These are phyloP conservation scores for Typhlichthys subterraneus DNA, from an alignment of 2,797 vertebrate genomes.

Conservation along the genomic window DNA sequence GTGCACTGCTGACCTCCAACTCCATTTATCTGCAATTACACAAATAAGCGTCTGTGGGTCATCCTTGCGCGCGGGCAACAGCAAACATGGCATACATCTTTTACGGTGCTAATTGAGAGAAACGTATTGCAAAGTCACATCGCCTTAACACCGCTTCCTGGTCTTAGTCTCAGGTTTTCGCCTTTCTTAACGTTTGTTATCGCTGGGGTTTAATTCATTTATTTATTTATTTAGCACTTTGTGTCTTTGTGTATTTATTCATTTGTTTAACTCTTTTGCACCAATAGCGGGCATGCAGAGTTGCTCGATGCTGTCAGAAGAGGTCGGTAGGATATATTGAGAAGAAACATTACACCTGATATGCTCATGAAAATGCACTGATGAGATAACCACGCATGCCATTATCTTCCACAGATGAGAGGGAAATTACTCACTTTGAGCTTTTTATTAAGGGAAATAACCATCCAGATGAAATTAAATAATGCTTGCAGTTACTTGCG, in stretches of 20 bases:
- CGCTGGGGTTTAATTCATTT: slow-evolving; percentile 22
- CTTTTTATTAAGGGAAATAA: too few species aligned
- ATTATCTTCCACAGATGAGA: too few species aligned
- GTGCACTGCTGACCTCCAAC: slow-evolving; percentile 48
- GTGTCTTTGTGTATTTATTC: slow-evolving; percentile 27
- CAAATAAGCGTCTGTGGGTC: slow-evolving; percentile 55
- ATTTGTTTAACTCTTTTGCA: slow-evolving; percentile 26
- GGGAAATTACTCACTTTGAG: too few species aligned
- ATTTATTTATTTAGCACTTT: slow-evolving; percentile 27
- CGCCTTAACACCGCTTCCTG: slow-evolving; percentile 41
- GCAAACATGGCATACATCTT: slow-evolving; percentile 38
- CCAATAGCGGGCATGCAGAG: background rate
- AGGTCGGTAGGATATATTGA: background rate
- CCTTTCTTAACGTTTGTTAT: background rate
- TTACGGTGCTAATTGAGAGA: slow-evolving; percentile 53
- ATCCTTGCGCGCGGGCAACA: slow-evolving; percentile 40
- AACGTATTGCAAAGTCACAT: slow-evolving; percentile 52
- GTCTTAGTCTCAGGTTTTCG: slow-evolving; percentile 12
- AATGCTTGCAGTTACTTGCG: too few species aligned
- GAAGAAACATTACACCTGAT: background rate
- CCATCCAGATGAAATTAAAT: too few species aligned
- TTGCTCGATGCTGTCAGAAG: background rate
- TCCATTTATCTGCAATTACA: slow-evolving; percentile 55
- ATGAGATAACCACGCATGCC: too few species aligned
- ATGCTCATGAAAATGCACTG: background rate